Percentiles rank a stretch among this genome's conserved stretches.
These are phyloP conservation scores for Sipha maydis DNA, from an alignment of 2,888 invertebrate genomes.

Conservation along the genomic window DNA sequence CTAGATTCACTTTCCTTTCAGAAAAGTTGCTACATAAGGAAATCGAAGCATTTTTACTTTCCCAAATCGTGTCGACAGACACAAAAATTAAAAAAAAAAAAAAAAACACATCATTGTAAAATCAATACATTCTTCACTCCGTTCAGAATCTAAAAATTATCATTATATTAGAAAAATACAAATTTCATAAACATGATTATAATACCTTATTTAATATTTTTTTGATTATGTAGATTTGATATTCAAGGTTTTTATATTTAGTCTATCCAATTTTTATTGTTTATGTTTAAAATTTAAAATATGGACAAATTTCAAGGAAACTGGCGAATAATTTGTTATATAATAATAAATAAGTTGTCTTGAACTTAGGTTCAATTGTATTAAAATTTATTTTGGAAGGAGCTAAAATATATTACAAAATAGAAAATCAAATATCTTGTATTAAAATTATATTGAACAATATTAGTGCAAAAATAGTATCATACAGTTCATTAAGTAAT, in stretches of 20 bases:
- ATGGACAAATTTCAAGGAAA: too few species aligned
- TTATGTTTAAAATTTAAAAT: too few species aligned
- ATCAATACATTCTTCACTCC: too few species aligned
- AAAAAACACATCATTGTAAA: too few species aligned
- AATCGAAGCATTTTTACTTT: too few species aligned
- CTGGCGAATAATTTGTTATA: too few species aligned
- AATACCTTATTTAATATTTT: neutral
- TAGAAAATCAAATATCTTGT: conserved; percentile 23
- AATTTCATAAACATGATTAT: neutral
- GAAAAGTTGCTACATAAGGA: too few species aligned
- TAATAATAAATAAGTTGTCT: neutral
- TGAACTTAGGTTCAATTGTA: conserved; percentile 31
- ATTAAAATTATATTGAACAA: conserved; percentile 47
- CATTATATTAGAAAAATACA: neutral
- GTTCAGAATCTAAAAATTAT: too few species aligned
- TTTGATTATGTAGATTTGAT: neutral
- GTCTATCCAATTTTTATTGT: too few species aligned
- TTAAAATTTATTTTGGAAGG: conserved; percentile 50
- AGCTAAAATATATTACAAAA: conserved; percentile 40
- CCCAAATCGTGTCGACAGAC: too few species aligned
- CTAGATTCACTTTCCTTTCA: too few species aligned
- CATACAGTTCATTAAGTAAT: conserved; percentile 3
- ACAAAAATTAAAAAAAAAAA: too few species aligned
- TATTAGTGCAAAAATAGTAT: conserved; percentile 37
- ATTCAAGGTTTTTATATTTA: neutral